A percentile compares a stretch with the other conserved stretches of the same genome.
phyloP scores from a whole-genome alignment of 2,797 vertebrate genomes.

The Sebastes diploproa region DNA sequence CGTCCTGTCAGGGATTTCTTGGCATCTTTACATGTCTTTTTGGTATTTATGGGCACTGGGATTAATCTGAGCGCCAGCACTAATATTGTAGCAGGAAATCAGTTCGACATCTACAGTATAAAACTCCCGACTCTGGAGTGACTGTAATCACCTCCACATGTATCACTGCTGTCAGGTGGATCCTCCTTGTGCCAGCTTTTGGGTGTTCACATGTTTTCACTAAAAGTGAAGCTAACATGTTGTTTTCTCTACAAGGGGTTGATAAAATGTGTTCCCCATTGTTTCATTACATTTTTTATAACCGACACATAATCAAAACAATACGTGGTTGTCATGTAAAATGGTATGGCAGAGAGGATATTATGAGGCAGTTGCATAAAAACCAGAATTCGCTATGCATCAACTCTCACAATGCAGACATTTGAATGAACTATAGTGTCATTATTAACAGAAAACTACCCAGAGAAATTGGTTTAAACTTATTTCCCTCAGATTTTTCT shows the following conservation, averaged over 20 bases:
- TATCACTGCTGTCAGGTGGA: conserved; percentile 34
- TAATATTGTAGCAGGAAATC: conserved; percentile 71
- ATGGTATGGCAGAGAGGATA: neutral
- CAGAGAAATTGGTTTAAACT: neutral
- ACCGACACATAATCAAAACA: neutral
- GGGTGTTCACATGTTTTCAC: conserved; percentile 10
- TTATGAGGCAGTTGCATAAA: neutral
- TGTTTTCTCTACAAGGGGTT: neutral
- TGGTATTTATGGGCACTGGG: conserved; percentile 61
- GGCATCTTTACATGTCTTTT: conserved; percentile 73
- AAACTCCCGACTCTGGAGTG: conserved; percentile 30
- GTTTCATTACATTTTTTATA: neutral
- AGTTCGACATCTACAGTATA: conserved; percentile 55
- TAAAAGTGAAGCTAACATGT: neutral
- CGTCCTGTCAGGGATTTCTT: conserved; percentile 68
- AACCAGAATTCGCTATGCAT: neutral
- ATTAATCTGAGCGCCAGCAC: conserved; percentile 59
- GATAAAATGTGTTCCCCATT: neutral
- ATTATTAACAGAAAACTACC: neutral
- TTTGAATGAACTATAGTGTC: neutral
- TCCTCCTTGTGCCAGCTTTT: neutral
- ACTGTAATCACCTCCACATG: conserved; percentile 51
- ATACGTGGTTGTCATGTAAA: neutral
- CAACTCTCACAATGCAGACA: neutral
- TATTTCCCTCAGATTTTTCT: neutral